Evolutionary conservation across 2,113 vertebrate genomes (phyloP).

Genomic region (Danio rerio): DNA sequence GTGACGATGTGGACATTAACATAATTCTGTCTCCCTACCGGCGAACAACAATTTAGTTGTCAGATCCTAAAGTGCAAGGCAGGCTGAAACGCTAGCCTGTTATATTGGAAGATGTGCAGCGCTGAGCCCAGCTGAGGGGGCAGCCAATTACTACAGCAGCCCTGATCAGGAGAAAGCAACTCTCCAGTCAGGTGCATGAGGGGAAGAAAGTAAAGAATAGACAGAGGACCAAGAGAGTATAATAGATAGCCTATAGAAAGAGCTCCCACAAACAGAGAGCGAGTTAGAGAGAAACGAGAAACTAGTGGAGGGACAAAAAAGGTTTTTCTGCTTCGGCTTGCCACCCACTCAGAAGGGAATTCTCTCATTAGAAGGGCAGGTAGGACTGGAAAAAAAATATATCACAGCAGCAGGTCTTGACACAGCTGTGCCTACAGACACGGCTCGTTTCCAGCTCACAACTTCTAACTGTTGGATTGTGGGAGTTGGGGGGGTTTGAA

Average conservation of each 20-base stretch:
- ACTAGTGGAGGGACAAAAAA: constrained; percentile 28
- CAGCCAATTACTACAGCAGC: constrained; percentile 71
- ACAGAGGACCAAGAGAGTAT: constrained; percentile 16
- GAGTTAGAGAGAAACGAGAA: constrained; percentile 8
- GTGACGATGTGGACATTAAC: constrained; percentile 69
- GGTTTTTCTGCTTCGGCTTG: constrained; percentile 46
- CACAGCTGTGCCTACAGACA: constrained; percentile 37
- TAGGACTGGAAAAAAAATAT: constrained; percentile 16
- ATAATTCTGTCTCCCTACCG: constrained; percentile 62
- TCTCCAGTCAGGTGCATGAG: constrained; percentile 28
- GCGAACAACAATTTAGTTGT: constrained; percentile 76
- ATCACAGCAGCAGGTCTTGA: constrained; percentile 30
- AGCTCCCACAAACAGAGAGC: constrained; percentile 32
- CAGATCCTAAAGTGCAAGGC: constrained; percentile 76
- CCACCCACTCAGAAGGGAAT: constrained; percentile 49
- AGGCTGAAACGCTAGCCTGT: constrained; percentile 72
- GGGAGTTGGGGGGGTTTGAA: constrained; percentile 23
- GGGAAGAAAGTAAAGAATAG: background rate
- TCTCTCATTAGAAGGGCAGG: constrained; percentile 47
- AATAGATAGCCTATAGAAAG: constrained; percentile 38
- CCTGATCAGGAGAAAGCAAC: constrained; percentile 69
- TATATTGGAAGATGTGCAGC: constrained; percentile 72
- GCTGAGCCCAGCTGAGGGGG: constrained; percentile 64
- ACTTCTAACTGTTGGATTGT: constrained; percentile 36
- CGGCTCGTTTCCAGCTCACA: constrained; percentile 37